Conservation (phyloP, 92 coral and sea anemone species). For the Chrysogorgia sp. region DNA sequence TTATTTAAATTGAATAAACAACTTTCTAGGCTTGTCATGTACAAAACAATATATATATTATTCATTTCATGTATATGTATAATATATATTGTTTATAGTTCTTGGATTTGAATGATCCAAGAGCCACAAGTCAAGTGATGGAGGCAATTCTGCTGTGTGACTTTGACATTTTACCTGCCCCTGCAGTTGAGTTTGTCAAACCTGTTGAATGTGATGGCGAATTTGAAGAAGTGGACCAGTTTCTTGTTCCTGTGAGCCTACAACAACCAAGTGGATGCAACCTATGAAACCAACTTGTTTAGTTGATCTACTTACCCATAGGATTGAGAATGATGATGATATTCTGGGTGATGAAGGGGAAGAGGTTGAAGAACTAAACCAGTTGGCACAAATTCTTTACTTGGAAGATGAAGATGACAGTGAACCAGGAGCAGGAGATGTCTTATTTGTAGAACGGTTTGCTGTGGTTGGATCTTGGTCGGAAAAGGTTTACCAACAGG, state of each 20-base stretch:
- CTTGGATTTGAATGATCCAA: slow-evolving; percentile 44
- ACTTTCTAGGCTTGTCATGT: background rate
- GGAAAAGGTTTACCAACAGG: slow-evolving; percentile 57
- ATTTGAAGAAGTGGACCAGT: slow-evolving; percentile 15
- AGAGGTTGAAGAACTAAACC: slow-evolving; percentile 1
- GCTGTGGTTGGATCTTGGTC: slow-evolving; percentile 53
- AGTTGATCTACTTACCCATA: slow-evolving; percentile 1
- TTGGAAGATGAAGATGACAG: background rate
- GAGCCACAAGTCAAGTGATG: background rate
- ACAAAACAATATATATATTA: background rate
- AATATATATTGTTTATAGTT: slow-evolving; percentile 35
- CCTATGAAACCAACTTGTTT: slow-evolving; percentile 29
- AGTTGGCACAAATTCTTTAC: slow-evolving; percentile 7
- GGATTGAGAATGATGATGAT: slow-evolving; percentile 5
- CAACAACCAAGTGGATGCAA: slow-evolving; percentile 9
- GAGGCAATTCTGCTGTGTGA: slow-evolving; percentile 50
- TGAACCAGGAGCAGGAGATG: slow-evolving; percentile 3
- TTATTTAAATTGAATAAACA: no score
- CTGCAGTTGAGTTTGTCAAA: slow-evolving; percentile 28
- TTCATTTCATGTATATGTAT: background rate
- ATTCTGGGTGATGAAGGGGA: background rate
- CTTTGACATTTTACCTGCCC: slow-evolving; percentile 52
- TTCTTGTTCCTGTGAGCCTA: slow-evolving; percentile 43
- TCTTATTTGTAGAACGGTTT: slow-evolving; percentile 43
- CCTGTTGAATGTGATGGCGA: background rate